Base-by-base conservation (phyloP, 1,140 invertebrate species). In the Psix sp. region DNA sequence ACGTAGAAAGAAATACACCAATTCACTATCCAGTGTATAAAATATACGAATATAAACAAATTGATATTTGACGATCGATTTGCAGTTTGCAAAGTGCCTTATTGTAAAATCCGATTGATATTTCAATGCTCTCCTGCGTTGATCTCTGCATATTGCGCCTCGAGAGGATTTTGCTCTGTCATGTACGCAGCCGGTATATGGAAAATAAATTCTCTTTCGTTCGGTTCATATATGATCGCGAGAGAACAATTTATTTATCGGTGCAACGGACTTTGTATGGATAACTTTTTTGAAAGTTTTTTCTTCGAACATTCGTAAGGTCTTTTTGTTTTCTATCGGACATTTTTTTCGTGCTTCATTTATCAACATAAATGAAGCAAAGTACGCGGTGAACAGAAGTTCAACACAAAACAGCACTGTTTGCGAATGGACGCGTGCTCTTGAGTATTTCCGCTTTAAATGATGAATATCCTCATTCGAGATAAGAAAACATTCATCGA, bases 161-260 rank as follows among this genome's bases (percentile, higher is more conserved):
- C 68, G 42, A 52, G 54, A 60, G 56, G 48, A 48, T 51, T 60
- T 31, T 31, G 26, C 42, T 54, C 40, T 52, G 39, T 57, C 54
- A 54, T 56, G 24, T 49, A 35, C 17, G 33, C n/a, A 42, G n/a
- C n/a, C 14, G 39, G 40, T 51, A n/a, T n/a, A n/a, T n/a, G 49
- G 51, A 59, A 71, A 71, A 71, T 63, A 76, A 71, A 76, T 76
- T 62, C 51, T 67, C 63, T 42, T 67, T 60, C 40, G 17, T 18
- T 43, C 46, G 39, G 60, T 18, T 60, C 63, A 75, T 70, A 65
- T 45, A 71, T 60, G 60, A 35, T 66, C 54, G 39, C 49, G 54
- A 46, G 40, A 16, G 42, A 48, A 66, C 73, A 62, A 71, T 76
- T 71, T 76, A 76, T 76, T 76, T 71, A 62, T 66, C 66, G 42